Conservation (phyloP, 2,888 invertebrate species). For the Caenorhabditis drosophilae region DNA sequence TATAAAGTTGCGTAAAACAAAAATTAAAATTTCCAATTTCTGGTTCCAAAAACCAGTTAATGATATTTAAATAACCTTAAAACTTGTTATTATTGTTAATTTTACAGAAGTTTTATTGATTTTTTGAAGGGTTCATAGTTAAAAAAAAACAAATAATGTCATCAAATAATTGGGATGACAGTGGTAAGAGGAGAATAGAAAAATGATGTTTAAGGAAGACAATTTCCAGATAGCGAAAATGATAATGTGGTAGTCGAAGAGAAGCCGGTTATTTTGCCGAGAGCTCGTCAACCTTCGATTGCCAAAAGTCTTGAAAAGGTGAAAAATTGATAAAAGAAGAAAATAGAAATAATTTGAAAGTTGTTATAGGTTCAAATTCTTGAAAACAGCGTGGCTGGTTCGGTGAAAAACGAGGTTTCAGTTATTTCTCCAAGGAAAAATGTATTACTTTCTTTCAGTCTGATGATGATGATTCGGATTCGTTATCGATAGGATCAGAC, state of each 20-base stretch:
- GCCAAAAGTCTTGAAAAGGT: conserved; percentile 56
- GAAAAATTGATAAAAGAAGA: no score
- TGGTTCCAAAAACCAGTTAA: no score
- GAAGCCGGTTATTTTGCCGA: conserved; percentile 51
- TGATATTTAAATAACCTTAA: no score
- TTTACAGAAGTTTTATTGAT: conserved; percentile 18
- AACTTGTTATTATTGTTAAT: no score
- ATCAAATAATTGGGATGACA: conserved; percentile 37
- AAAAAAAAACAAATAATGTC: conserved; percentile 19
- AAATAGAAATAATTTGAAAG: no score
- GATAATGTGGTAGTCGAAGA: conserved; percentile 53
- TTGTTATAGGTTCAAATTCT: conserved; percentile 51
- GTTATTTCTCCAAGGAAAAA: background rate
- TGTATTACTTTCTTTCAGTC: conserved; percentile 1
- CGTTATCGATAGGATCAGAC: conserved; percentile 37
- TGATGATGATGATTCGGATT: conserved; percentile 46
- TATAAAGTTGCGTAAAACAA: no score
- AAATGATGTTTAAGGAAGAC: background rate
- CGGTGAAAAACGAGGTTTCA: conserved; percentile 36
- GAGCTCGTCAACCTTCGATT: conserved; percentile 51
- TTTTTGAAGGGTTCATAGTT: conserved; percentile 32
- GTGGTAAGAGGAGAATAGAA: conserved; percentile 23
- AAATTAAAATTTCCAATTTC: background rate
- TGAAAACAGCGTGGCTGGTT: conserved; percentile 49
- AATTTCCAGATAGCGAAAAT: conserved; percentile 45